Conservation (phyloP, 2,797 vertebrate species). For the Acrossocheilus wenchowensis region DNA sequence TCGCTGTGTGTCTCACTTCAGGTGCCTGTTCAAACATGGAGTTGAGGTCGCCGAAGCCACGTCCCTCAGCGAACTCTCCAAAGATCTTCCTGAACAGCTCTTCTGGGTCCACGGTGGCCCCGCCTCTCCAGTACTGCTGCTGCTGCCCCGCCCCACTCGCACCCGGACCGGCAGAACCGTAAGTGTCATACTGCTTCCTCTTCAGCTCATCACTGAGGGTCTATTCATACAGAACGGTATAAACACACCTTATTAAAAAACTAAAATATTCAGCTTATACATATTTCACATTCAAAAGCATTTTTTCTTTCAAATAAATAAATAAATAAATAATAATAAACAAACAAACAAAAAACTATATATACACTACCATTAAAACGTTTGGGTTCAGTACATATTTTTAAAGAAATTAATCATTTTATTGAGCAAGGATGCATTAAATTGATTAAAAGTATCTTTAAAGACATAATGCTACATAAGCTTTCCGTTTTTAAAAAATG, state of each 20-base stretch:
- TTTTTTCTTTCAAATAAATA: not conserved
- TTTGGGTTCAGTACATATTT: not conserved
- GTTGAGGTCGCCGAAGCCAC: conserved; percentile 88
- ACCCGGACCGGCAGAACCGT: conserved; percentile 81
- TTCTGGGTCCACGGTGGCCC: conserved; percentile 86
- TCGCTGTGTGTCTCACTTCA: conserved; percentile 79
- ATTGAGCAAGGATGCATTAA: not conserved
- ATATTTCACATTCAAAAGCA: no score
- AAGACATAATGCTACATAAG: not conserved
- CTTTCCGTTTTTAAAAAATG: not conserved
- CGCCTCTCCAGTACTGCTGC: conserved; percentile 82
- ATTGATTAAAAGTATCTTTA: not conserved
- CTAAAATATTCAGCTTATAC: not conserved
- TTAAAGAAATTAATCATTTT: not conserved
- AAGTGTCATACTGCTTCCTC: conserved; percentile 93
- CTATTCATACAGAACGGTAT: conserved; percentile 66
- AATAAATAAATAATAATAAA: not conserved
- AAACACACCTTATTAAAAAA: not conserved
- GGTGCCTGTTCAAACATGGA: conserved; percentile 91
- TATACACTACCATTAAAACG: not conserved
- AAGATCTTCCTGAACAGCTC: conserved; percentile 98
- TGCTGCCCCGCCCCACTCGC: conserved; percentile 75
- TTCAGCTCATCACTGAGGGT: conserved; percentile 92
- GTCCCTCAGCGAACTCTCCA: conserved; percentile 88
- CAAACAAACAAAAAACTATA: not conserved